A percentile compares a stretch with the other conserved stretches of the same genome.
Evolutionary conservation across 2,888 invertebrate species (phyloP).

Genomic region (Cyclophora punctaria): DNA sequence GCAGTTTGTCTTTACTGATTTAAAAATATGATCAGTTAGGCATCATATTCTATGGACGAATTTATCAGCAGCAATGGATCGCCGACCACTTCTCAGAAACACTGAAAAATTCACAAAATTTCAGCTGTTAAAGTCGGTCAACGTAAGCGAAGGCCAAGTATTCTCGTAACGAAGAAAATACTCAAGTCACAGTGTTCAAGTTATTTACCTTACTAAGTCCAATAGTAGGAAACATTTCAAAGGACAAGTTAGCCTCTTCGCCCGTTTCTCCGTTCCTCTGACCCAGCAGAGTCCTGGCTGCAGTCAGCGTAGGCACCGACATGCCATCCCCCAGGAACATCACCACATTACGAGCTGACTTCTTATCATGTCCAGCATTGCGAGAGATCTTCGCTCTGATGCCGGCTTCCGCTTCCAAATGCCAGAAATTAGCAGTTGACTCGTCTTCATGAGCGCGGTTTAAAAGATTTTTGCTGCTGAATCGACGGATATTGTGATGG

Average conservation of each 20-base stretch:
- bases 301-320: slow-evolving; percentile 81
- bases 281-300: slow-evolving; percentile 78
- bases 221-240: slow-evolving; percentile 77
- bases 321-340: slow-evolving; percentile 86
- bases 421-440: slow-evolving; percentile 56
- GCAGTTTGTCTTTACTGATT: too few relatives aligned
- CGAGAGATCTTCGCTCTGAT: slow-evolving; percentile 29
- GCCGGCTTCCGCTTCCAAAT: slow-evolving; percentile 47
- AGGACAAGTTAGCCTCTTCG: slow-evolving; percentile 75
- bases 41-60: too few relatives aligned
- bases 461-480: background rate
- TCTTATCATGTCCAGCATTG: slow-evolving; percentile 19
- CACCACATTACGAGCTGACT: slow-evolving; percentile 72
- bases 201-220: slow-evolving; percentile 77
- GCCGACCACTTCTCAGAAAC: too few relatives aligned
- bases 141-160: too few relatives aligned
- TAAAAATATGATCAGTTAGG: too few relatives aligned
- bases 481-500: background rate
- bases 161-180: too few relatives aligned
- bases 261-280: slow-evolving; percentile 71
- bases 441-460: slow-evolving; percentile 14
- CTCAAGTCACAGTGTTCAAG: background rate
- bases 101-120: too few relatives aligned
- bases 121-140: too few relatives aligned
- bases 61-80: too few relatives aligned